A percentile compares a stretch with the other conserved stretches of the same genome.
phyloP scores from a whole-genome alignment of 2,113 vertebrate species.

The Helogale parvula region DNA sequence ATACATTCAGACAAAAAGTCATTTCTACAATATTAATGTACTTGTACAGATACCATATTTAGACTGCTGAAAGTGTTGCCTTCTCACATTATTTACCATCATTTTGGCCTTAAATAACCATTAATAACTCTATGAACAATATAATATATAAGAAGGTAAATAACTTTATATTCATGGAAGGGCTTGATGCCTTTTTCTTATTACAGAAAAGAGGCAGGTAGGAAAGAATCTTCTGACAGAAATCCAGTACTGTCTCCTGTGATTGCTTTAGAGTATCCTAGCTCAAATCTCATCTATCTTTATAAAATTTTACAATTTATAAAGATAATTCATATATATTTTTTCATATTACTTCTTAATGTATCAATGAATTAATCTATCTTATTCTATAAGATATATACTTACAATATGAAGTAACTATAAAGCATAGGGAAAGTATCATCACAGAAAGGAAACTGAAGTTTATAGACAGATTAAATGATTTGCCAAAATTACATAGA shows the following conservation, averaged over 20 bases:
- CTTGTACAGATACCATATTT: neutral
- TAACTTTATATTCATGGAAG: neutral
- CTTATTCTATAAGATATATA: no score
- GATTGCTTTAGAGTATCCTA: neutral
- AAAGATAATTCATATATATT: neutral
- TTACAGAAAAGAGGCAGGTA: neutral
- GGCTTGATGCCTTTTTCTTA: neutral
- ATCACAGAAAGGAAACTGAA: neutral
- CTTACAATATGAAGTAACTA: no score
- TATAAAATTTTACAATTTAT: neutral
- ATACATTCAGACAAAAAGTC: neutral
- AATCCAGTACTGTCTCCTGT: neutral
- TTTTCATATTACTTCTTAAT: neutral
- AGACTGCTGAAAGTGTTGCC: neutral
- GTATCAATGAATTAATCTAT: neutral
- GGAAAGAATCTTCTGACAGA: neutral
- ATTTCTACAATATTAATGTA: neutral
- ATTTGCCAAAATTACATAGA: neutral
- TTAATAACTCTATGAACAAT: neutral
- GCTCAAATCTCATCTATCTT: neutral
- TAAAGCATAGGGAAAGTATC: neutral
- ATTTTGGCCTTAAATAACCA: neutral
- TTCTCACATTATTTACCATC: neutral
- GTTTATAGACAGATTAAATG: neutral
- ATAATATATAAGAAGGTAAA: neutral